A percentile compares a stretch with the other conserved stretches of the same genome.
phyloP scores from a whole-genome alignment of 2,888 invertebrate genomes.

The Polydrusus pterygomalis region DNA sequence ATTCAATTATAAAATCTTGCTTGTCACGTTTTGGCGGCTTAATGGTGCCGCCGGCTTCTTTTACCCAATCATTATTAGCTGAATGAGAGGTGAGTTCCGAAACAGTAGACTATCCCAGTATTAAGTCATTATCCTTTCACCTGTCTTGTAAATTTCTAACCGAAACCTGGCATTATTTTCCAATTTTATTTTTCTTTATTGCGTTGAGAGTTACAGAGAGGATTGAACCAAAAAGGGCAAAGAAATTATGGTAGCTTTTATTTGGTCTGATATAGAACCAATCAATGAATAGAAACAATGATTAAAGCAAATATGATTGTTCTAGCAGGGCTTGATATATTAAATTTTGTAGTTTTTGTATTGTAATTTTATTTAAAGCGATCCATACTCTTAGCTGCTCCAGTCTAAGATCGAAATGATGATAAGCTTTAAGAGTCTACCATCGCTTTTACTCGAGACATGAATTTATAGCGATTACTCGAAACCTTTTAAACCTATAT shows the following conservation, averaged over 20 bases:
- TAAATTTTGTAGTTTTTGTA: no score
- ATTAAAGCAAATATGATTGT: no score
- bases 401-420: no score
- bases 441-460: no score
- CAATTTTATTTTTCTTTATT: constrained; percentile 27
- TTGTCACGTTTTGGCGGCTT: constrained; percentile 49
- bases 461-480: no score
- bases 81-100: constrained; percentile 30
- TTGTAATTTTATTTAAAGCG: no score
- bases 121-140: constrained; percentile 66
- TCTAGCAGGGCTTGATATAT: no score
- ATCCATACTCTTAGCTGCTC: no score
- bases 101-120: constrained; percentile 54
- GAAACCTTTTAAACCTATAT: no score
- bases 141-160: constrained; percentile 63
- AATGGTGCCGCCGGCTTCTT: constrained; percentile 25
- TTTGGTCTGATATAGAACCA: no score
- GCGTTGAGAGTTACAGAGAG: constrained; percentile 4
- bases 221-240: constrained; percentile 6
- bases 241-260: neutral
- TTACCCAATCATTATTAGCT: constrained; percentile 42
- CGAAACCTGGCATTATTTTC: constrained; percentile 60
- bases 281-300: no score
- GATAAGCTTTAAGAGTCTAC: no score
- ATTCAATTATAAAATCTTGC: constrained; percentile 53